phyloP scores from a whole-genome alignment of 2,113 vertebrate genomes.

The Atlantisia rogersi region DNA sequence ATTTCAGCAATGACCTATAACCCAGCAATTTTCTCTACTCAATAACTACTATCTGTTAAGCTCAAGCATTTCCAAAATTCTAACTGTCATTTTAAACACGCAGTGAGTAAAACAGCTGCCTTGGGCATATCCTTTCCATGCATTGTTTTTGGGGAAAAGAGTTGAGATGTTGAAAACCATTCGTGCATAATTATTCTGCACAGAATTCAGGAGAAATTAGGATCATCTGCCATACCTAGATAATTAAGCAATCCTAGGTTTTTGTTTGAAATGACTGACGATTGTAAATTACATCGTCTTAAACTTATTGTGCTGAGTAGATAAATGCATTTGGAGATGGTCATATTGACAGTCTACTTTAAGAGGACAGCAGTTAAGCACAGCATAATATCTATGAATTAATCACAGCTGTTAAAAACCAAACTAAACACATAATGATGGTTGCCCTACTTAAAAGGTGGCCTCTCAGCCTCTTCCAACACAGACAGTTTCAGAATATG shows the following conservation, averaged over 20 bases:
- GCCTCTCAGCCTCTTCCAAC: neutral
- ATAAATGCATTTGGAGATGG: slow-evolving; percentile 17
- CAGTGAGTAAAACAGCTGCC: neutral
- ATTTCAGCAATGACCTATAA: neutral
- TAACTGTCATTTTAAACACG: neutral
- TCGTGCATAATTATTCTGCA: neutral
- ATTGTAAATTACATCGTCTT: slow-evolving; percentile 2
- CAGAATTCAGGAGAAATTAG: neutral
- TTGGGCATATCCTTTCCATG: neutral
- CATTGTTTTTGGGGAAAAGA: neutral
- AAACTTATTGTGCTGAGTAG: slow-evolving; percentile 9
- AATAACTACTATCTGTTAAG: neutral
- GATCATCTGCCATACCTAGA: neutral
- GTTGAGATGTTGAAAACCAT: neutral
- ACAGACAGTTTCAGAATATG: neutral
- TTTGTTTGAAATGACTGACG: slow-evolving; percentile 7
- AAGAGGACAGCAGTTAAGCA: slow-evolving; percentile 13
- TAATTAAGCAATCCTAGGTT: neutral
- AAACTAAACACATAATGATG: slow-evolving; percentile 1
- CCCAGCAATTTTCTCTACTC: neutral
- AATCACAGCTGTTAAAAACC: slow-evolving; percentile 9
- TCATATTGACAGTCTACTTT: neutral
- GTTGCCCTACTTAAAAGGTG: neutral
- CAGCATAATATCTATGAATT: neutral
- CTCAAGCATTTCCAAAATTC: neutral